Evolutionary conservation across 2,888 invertebrate genomes (phyloP).

Genomic region (Xestoiulus laeticollis): DNA sequence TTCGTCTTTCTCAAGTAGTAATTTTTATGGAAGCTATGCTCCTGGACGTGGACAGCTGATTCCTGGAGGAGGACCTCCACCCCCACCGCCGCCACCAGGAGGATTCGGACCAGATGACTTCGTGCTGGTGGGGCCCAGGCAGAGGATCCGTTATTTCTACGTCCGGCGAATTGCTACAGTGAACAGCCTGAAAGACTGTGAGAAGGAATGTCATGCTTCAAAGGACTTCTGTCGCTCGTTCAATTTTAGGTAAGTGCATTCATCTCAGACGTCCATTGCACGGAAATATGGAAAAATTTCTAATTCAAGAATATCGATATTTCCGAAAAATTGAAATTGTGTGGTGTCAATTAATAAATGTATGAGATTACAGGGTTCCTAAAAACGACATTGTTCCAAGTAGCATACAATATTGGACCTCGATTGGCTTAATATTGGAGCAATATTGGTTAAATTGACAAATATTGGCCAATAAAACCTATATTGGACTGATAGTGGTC

Average conservation of each 20-base stretch:
- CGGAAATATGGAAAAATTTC: neutral
- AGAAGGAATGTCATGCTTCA: constrained; percentile 83
- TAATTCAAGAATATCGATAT: no score
- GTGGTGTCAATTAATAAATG: no score
- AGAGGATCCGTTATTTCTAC: constrained; percentile 80
- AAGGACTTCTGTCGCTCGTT: constrained; percentile 88
- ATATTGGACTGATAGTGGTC: no score
- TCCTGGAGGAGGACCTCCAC: constrained; percentile 43
- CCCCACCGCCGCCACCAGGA: constrained; percentile 54
- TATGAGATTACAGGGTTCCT: no score
- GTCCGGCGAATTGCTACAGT: constrained; percentile 78
- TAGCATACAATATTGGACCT: no score
- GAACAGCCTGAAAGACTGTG: constrained; percentile 80
- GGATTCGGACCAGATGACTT: constrained; percentile 55
- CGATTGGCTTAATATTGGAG: no score
- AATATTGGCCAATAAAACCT: no score
- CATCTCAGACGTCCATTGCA: no score
- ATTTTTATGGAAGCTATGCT: constrained; percentile 54
- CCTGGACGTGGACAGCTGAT: constrained; percentile 52
- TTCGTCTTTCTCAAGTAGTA: constrained; percentile 50
- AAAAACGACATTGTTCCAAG: no score
- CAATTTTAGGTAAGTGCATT: constrained; percentile 75
- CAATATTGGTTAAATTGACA: no score
- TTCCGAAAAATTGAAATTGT: no score
- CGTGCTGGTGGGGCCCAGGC: constrained; percentile 73